phyloP scores from a whole-genome alignment of 1,140 invertebrate species.

The Idris sp. region DNA sequence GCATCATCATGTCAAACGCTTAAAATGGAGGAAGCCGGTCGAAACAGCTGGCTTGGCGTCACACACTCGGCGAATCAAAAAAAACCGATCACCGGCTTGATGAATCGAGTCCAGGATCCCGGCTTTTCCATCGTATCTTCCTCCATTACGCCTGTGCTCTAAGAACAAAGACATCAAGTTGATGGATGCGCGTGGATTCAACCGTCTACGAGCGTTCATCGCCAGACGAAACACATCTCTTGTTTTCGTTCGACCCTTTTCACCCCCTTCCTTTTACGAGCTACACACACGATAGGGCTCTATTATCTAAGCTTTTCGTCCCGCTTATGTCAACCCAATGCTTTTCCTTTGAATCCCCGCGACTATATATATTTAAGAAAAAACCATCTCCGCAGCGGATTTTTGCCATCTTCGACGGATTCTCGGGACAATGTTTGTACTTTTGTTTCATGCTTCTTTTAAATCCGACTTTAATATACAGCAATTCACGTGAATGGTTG shows the following conservation, averaged over 20 bases:
- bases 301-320: slow-evolving; percentile 60
- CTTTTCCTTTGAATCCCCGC: slow-evolving; percentile 49
- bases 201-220: slow-evolving; percentile 70
- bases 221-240: slow-evolving; percentile 73
- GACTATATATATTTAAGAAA: slow-evolving; percentile 53
- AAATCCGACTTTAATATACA: slow-evolving; percentile 51
- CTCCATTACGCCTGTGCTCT: slow-evolving; percentile 61
- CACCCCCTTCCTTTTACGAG: slow-evolving; percentile 47
- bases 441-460: slow-evolving; percentile 28
- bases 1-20: slow-evolving; percentile 62
- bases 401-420: slow-evolving; percentile 50
- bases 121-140: slow-evolving; percentile 65
- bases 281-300: slow-evolving; percentile 53
- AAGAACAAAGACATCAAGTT: slow-evolving; percentile 74
- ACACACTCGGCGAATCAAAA: slow-evolving; percentile 65
- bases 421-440: slow-evolving; percentile 50
- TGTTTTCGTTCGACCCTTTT: slow-evolving; percentile 68
- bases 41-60: slow-evolving; percentile 67
- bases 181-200: slow-evolving; percentile 67
- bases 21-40: slow-evolving; percentile 63
- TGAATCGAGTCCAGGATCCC: slow-evolving; percentile 66
- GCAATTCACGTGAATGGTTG: slow-evolving; percentile 11
- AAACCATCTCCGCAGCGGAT: slow-evolving; percentile 30
- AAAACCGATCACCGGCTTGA: slow-evolving; percentile 73
- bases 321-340: slow-evolving; percentile 60